phyloP scores from a whole-genome alignment of 1,140 invertebrate genomes.

The Fopius arisanus region DNA sequence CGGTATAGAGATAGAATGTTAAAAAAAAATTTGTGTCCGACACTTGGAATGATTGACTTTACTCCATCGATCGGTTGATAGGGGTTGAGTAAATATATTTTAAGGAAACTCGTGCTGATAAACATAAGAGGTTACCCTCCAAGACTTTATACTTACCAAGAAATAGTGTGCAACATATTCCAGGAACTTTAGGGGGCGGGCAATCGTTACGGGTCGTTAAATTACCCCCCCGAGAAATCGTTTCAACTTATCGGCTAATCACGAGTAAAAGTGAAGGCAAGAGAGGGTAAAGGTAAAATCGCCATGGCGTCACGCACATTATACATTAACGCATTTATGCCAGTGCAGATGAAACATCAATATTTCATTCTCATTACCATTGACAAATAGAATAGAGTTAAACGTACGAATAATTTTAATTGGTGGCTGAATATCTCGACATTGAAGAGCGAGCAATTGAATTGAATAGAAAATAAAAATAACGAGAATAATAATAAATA shows the following conservation, averaged over 20 bases:
- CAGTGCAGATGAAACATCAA: no score
- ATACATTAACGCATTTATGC: background rate
- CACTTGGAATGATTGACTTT: no score
- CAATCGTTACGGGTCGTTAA: conserved; percentile 49
- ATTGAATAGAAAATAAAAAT: background rate
- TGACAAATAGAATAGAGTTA: no score
- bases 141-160: conserved; percentile 7
- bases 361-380: no score
- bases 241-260: conserved; percentile 52
- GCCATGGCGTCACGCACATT: conserved; percentile 31
- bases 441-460: background rate
- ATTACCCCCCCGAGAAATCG: conserved; percentile 42
- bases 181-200: conserved; percentile 35
- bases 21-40: no score
- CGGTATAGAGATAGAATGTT: background rate
- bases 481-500: background rate
- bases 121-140: background rate
- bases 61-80: background rate
- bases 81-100: background rate
- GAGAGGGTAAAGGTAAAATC: conserved; percentile 32
- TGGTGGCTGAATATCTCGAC: background rate
- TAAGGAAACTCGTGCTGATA: background rate
- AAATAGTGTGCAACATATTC: conserved; percentile 27
- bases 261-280: conserved; percentile 22
- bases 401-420: background rate